A percentile compares a stretch with the other conserved stretches of the same genome.
phyloP scores from a whole-genome alignment of 2,888 invertebrate genomes.

The Hydriomena furcata region DNA sequence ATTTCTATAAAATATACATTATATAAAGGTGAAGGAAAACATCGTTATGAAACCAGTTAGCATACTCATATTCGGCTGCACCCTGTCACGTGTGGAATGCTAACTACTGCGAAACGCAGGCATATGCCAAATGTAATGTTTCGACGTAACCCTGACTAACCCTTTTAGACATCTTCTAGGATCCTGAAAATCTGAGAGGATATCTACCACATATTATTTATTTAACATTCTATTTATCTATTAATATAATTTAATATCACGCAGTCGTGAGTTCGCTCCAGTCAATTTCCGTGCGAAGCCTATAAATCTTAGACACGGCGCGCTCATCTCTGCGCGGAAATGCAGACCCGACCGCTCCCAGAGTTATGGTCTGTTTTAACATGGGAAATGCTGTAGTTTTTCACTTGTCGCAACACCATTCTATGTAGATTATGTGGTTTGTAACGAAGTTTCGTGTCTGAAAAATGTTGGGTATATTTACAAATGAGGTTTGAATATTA shows the following conservation, averaged over 20 bases:
- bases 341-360: slow-evolving; percentile 60
- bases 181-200: too few relatives aligned
- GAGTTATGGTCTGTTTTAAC: slow-evolving; percentile 73
- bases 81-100: too few relatives aligned
- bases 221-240: slow-evolving; percentile 21
- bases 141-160: too few relatives aligned
- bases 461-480: slow-evolving; percentile 13
- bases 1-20: too few relatives aligned
- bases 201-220: too few relatives aligned
- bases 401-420: slow-evolving; percentile 48
- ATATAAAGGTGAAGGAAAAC: too few relatives aligned
- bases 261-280: slow-evolving; percentile 35
- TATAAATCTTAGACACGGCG: slow-evolving; percentile 71
- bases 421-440: slow-evolving; percentile 34
- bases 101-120: too few relatives aligned
- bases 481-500: slow-evolving; percentile 15
- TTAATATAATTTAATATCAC: slow-evolving; percentile 35
- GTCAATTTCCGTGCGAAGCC: slow-evolving; percentile 72
- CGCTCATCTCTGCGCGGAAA: slow-evolving; percentile 67
- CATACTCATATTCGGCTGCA: too few relatives aligned
- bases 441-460: slow-evolving; percentile 25
- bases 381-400: slow-evolving; percentile 76
- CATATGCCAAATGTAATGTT: too few relatives aligned
- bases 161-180: too few relatives aligned
- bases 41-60: too few relatives aligned